A percentile compares a stretch with the other conserved stretches of the same genome.
Conservation (phyloP, 1,140 invertebrate genomes). For the Monochamus saltuarius region DNA sequence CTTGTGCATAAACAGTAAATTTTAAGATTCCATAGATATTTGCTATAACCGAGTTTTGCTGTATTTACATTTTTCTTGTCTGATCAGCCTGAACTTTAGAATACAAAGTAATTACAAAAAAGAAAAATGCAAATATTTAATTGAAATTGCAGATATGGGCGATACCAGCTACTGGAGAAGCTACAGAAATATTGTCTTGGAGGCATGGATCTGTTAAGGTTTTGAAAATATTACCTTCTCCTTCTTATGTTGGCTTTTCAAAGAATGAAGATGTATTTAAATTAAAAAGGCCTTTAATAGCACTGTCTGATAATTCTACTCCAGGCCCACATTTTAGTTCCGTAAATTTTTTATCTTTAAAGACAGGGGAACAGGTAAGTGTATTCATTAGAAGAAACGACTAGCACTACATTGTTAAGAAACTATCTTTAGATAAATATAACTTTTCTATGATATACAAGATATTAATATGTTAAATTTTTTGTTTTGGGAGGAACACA, state of each 20-base stretch:
- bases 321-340: constrained; percentile 82
- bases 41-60: no score
- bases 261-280: constrained; percentile 63
- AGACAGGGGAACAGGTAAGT: constrained; percentile 80
- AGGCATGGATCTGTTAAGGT: constrained; percentile 82
- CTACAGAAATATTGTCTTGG: constrained; percentile 88
- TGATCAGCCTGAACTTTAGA: no score
- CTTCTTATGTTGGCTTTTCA: constrained; percentile 51
- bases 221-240: constrained; percentile 80
- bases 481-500: neutral
- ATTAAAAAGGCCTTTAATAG: constrained; percentile 81
- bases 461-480: no score
- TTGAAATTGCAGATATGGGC: constrained; percentile 64
- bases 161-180: constrained; percentile 81
- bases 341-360: constrained; percentile 87
- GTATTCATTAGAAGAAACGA: constrained; percentile 23
- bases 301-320: constrained; percentile 80
- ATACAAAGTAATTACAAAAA: no score
- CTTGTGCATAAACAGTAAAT: no score
- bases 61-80: no score
- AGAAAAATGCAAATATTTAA: neutral
- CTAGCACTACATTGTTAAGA: no score
- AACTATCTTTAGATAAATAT: no score
- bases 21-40: no score
- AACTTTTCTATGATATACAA: no score